Evolutionary conservation across 1,140 invertebrate species (phyloP).

Genomic region (Himalopsyche phryganea): DNA sequence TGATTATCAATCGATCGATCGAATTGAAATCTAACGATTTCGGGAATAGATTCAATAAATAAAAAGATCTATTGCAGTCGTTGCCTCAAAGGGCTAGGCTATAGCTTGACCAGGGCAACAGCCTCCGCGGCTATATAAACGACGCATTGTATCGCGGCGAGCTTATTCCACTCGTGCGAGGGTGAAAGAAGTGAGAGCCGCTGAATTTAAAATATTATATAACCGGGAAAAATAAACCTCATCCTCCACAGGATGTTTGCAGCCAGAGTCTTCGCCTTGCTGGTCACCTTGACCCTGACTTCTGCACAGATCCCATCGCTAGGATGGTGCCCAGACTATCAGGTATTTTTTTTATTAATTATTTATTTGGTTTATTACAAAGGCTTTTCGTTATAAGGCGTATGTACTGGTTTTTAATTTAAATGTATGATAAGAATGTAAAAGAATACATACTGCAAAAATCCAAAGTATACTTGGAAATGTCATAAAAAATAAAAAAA

Average conservation of each 20-base stretch:
- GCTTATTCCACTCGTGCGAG: slow-evolving; percentile 7
- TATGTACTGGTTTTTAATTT: too few relatives aligned
- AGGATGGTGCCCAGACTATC: slow-evolving; percentile 52
- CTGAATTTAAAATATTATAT: not conserved
- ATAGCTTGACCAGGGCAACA: not conserved
- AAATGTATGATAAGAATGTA: too few relatives aligned
- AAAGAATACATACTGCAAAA: too few relatives aligned
- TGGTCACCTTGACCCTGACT: slow-evolving; percentile 40
- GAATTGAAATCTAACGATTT: too few relatives aligned
- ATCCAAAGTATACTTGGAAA: not conserved
- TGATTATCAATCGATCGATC: too few relatives aligned
- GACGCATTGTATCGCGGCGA: not conserved
- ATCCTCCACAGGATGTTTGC: slow-evolving; percentile 41
- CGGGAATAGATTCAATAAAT: too few relatives aligned
- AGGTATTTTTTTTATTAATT: slow-evolving; percentile 37
- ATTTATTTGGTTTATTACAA: not conserved
- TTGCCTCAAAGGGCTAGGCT: too few relatives aligned
- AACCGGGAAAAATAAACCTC: not conserved
- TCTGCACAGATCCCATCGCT: slow-evolving; percentile 49
- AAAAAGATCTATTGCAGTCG: too few relatives aligned
- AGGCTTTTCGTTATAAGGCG: too few relatives aligned
- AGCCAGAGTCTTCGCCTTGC: slow-evolving; percentile 38
- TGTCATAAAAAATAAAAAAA: too few relatives aligned
- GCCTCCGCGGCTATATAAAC: slow-evolving; percentile 17
- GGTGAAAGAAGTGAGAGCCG: not conserved